Evolutionary conservation across 2,797 vertebrate genomes (phyloP).

Genomic region (Poeciliopsis infans): DNA sequence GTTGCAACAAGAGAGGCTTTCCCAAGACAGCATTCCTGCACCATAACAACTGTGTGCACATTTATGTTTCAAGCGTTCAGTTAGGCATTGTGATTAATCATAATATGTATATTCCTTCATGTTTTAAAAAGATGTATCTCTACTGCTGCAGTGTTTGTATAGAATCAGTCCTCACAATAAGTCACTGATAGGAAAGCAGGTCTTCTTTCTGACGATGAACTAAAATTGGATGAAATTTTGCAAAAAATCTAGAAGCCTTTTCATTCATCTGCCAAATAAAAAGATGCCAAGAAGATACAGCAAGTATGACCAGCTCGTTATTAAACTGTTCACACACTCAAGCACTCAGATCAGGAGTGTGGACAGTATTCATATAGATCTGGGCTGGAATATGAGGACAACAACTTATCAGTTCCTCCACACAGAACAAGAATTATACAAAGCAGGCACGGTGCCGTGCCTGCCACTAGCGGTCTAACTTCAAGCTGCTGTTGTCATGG

Average conservation of each 20-base stretch:
- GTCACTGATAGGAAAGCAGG: background rate
- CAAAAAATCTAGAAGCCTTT: background rate
- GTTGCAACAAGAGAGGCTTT: too few relatives aligned
- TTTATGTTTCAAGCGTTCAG: too few relatives aligned
- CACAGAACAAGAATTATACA: constrained; percentile 5
- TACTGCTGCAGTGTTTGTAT: background rate
- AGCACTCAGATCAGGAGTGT: background rate
- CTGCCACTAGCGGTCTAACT: constrained; percentile 49
- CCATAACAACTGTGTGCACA: too few relatives aligned
- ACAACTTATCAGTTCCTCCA: background rate
- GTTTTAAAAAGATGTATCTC: background rate
- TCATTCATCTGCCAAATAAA: background rate
- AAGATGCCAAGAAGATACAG: background rate
- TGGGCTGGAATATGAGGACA: background rate
- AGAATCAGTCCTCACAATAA: background rate
- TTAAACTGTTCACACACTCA: background rate
- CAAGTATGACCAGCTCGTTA: background rate
- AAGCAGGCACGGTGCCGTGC: constrained; percentile 26
- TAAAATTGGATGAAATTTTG: background rate
- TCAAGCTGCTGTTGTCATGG: constrained; percentile 70
- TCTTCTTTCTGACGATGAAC: background rate
- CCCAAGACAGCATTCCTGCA: too few relatives aligned
- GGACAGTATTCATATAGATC: background rate
- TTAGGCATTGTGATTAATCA: too few relatives aligned
- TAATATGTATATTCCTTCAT: background rate